Evolutionary conservation across 2,888 invertebrate species (phyloP).

Genomic region (Dasypolia templi): DNA sequence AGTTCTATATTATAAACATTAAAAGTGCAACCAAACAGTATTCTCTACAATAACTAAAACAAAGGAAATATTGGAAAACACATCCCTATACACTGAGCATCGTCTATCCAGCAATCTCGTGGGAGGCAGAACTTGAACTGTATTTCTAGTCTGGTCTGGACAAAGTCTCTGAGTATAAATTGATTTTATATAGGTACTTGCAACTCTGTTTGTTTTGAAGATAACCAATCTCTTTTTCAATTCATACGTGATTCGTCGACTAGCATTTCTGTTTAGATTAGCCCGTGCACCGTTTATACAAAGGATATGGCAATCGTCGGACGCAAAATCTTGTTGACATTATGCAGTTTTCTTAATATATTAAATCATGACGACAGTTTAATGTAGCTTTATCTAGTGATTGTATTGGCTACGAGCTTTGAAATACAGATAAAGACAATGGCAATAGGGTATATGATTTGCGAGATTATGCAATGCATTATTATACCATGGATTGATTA

Average conservation of each 20-base stretch:
- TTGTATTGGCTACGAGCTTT: slow-evolving; percentile 32
- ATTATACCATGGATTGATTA: no score
- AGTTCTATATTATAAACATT: neutral
- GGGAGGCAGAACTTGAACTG: slow-evolving; percentile 66
- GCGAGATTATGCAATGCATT: no score
- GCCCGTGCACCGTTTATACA: slow-evolving; percentile 15
- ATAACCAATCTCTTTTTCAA: slow-evolving; percentile 54
- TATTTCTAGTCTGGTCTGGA: slow-evolving; percentile 54
- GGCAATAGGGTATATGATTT: slow-evolving; percentile 22
- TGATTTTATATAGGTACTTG: slow-evolving; percentile 61
- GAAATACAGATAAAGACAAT: slow-evolving; percentile 27
- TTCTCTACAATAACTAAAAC: slow-evolving; percentile 23
- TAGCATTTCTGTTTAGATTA: slow-evolving; percentile 46
- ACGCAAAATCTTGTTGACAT: slow-evolving; percentile 32
- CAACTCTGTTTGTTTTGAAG: slow-evolving; percentile 54
- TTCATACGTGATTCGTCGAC: slow-evolving; percentile 38
- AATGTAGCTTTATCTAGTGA: slow-evolving; percentile 41
- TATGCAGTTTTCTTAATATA: slow-evolving; percentile 39
- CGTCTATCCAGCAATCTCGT: slow-evolving; percentile 55
- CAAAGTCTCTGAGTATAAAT: slow-evolving; percentile 58
- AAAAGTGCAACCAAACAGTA: neutral
- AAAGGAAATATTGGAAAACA: slow-evolving; percentile 59
- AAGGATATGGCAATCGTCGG: slow-evolving; percentile 20
- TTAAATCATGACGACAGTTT: slow-evolving; percentile 43
- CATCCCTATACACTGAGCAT: slow-evolving; percentile 43